These are phyloP conservation scores for Pelusios castaneus DNA, from an alignment of 2,113 vertebrate genomes.

Conservation along the genomic window DNA sequence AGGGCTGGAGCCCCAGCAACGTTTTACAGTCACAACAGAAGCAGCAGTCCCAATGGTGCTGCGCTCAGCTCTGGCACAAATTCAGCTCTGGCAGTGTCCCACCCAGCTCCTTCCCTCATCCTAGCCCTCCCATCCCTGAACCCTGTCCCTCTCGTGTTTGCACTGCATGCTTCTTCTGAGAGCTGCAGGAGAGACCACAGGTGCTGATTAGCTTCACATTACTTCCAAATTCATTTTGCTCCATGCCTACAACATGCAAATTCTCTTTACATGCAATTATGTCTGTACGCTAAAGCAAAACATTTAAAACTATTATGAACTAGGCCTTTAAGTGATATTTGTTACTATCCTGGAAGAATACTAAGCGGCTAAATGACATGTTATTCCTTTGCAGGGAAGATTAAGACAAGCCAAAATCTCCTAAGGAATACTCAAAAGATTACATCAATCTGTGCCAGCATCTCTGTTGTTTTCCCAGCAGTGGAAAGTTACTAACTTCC, in stretches of 20 bases:
- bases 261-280: conserved; percentile 46
- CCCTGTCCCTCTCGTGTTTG: no score
- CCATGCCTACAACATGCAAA: conserved; percentile 6
- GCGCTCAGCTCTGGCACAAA: no score
- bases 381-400: neutral
- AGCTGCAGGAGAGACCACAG: neutral
- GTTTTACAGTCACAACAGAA: no score
- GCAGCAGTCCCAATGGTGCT: no score
- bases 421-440: neutral
- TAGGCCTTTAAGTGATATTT: conserved; percentile 34
- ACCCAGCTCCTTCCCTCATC: neutral
- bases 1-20: no score
- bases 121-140: neutral
- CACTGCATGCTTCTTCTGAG: neutral
- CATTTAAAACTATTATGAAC: conserved; percentile 51
- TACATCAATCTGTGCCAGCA: neutral
- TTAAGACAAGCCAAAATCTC: neutral
- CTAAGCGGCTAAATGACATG: neutral
- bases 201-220: conserved; percentile 16
- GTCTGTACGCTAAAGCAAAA: conserved; percentile 53
- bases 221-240: conserved; percentile 7
- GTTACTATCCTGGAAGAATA: conserved; percentile 26
- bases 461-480: neutral
- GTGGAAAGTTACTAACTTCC: neutral
- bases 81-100: neutral